Conservation (phyloP, 2,888 invertebrate genomes). For the Ernsta delagoae region DNA sequence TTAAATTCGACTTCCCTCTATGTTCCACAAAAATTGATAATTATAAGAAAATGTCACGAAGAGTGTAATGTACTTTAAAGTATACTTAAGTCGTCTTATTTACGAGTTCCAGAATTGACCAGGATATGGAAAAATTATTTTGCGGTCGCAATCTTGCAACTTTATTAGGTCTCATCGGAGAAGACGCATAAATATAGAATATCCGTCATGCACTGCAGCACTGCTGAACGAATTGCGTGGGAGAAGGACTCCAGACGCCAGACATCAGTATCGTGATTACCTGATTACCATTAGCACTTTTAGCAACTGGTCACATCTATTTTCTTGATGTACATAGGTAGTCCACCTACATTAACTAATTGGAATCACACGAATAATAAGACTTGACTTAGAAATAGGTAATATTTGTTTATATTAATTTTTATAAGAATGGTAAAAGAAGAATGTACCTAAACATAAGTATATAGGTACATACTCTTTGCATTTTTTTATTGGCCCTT, state of each 20-base stretch:
- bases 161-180: conserved; percentile 27
- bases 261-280: conserved; percentile 3
- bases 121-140: conserved; percentile 16
- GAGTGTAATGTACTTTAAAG: too few relatives aligned
- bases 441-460: background rate
- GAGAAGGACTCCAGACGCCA: conserved; percentile 11
- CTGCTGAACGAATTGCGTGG: conserved; percentile 29
- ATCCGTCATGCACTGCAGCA: conserved; percentile 29
- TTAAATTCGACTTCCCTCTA: too few relatives aligned
- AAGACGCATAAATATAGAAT: conserved; percentile 34
- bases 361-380: too few relatives aligned
- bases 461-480: background rate
- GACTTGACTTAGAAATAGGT: too few relatives aligned
- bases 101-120: background rate
- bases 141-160: conserved; percentile 26
- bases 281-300: background rate
- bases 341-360: background rate
- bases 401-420: too few relatives aligned
- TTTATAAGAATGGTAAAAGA: too few relatives aligned
- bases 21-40: too few relatives aligned
- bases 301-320: background rate
- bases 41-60: too few relatives aligned
- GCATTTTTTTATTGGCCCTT: too few relatives aligned
- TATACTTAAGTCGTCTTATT: too few relatives aligned
- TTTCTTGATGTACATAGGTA: background rate